Percentiles rank a stretch among this genome's conserved stretches.
Evolutionary conservation across 2,797 vertebrate species (phyloP).

Genomic region (Pristis pectinata): DNA sequence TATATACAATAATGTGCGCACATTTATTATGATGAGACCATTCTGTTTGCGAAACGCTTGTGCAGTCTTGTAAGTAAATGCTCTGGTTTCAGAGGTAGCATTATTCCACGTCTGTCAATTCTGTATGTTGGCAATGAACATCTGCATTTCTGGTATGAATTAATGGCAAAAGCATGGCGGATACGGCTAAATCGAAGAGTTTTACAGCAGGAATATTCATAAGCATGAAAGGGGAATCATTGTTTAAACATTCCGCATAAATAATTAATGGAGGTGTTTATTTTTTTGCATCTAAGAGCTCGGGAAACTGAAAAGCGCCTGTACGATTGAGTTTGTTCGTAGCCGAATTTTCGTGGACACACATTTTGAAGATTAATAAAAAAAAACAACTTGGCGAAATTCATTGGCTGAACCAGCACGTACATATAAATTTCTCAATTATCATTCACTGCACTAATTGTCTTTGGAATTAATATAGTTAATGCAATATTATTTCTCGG

Average conservation of each 20-base stretch:
- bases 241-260: conserved; percentile 51
- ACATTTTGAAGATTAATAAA: neutral
- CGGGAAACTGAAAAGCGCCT: conserved; percentile 35
- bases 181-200: neutral
- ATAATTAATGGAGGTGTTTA: conserved; percentile 53
- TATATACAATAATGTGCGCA: neutral
- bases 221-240: conserved; percentile 46
- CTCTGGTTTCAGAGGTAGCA: neutral
- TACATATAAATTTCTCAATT: neutral
- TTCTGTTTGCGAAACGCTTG: neutral
- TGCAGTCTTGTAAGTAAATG: neutral
- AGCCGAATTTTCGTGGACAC: neutral
- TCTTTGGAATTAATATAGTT: neutral
- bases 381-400: neutral
- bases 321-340: conserved; percentile 38
- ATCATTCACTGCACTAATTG: neutral
- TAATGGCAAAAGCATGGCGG: neutral
- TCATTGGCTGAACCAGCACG: neutral
- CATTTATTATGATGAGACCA: too few species aligned
- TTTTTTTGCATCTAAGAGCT: conserved; percentile 47
- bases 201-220: conserved; percentile 37
- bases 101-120: neutral
- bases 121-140: neutral
- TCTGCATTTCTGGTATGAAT: neutral
- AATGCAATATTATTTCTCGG: neutral